Evolutionary conservation across 2,113 vertebrate genomes (phyloP), one percentile per base, ranked within the genome.

Genomic region (Rhinogobius similis): DNA sequence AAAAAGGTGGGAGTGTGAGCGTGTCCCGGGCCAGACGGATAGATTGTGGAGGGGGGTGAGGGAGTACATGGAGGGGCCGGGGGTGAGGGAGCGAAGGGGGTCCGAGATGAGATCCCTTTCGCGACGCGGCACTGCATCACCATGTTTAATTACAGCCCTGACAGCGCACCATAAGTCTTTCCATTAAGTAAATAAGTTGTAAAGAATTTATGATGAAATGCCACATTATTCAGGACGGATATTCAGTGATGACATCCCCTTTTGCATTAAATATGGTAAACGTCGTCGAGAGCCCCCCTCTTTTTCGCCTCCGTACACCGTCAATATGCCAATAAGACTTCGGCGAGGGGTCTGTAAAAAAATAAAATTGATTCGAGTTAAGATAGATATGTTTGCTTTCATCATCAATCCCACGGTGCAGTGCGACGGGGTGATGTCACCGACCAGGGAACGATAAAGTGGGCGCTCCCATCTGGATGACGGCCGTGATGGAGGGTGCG

Each of bases 361-460:
- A 98, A 92, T 94, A 94, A 96, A 97, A 98, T 98, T 97, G 97
- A 98, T 98, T 98, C 96, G 95, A 96, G 94, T 90, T 94, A 94
- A 97, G 96, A 98, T 95, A 97, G 95, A 98, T 98, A 95, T 97
- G 96, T 97, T 98, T 98, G 96, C 96, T 97, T 98, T 97, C 96
- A 97, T 98, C 96, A 97, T 99, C 97, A 97, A 96, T 98, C 97
- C 95, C 90, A 90, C 50, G 50, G 24, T 92, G 91, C 84, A 7
- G 89, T 90, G 90, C 92, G 84, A 94, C 89, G 91, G 95, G 96
- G 95, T 99, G 97, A 99, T 98, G 97, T 98, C 96, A 97, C 96
- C 94, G 92, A 92, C 96, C 94, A 46, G 95, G 96, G 95, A 97
- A 92, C 93, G 94, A 97, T 98, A 97, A 98, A 97, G 93, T 91